phyloP scores from a whole-genome alignment of 2,888 invertebrate genomes.

The Cryptops parisi region DNA sequence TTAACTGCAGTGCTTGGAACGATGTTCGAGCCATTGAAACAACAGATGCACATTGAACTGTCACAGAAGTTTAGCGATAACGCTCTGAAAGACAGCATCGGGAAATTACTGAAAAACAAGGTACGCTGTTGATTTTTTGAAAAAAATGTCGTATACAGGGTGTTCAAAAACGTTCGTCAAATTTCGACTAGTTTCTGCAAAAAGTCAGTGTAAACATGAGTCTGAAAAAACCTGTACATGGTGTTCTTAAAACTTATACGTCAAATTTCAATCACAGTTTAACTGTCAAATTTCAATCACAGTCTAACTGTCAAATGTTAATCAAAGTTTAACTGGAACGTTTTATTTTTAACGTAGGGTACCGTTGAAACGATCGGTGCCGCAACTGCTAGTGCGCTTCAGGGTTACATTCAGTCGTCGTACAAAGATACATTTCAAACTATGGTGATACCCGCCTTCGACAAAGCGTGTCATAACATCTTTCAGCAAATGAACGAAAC shows the following conservation, averaged over 20 bases:
- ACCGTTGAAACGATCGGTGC: constrained; percentile 59
- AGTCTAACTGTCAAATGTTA: too few relatives aligned
- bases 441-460: constrained; percentile 68
- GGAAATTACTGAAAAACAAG: constrained; percentile 63
- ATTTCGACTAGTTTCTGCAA: too few relatives aligned
- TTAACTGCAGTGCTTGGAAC: constrained; percentile 40
- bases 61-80: constrained; percentile 57
- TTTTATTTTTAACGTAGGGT: constrained; percentile 37
- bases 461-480: constrained; percentile 69
- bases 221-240: too few relatives aligned
- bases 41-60: constrained; percentile 57
- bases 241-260: too few relatives aligned
- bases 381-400: constrained; percentile 51
- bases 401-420: constrained; percentile 55
- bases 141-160: too few relatives aligned
- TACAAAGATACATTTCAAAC: constrained; percentile 63
- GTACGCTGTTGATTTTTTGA: too few relatives aligned
- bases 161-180: too few relatives aligned
- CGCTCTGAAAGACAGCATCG: constrained; percentile 61
- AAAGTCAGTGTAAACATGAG: too few relatives aligned
- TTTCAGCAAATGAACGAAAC: constrained; percentile 78
- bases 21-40: constrained; percentile 55
- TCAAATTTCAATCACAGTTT: too few relatives aligned
- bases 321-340: too few relatives aligned
- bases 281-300: too few relatives aligned